These are phyloP conservation scores for Tupaia chinensis DNA, from an alignment of 2,113 vertebrate species.

Conservation along the genomic window DNA sequence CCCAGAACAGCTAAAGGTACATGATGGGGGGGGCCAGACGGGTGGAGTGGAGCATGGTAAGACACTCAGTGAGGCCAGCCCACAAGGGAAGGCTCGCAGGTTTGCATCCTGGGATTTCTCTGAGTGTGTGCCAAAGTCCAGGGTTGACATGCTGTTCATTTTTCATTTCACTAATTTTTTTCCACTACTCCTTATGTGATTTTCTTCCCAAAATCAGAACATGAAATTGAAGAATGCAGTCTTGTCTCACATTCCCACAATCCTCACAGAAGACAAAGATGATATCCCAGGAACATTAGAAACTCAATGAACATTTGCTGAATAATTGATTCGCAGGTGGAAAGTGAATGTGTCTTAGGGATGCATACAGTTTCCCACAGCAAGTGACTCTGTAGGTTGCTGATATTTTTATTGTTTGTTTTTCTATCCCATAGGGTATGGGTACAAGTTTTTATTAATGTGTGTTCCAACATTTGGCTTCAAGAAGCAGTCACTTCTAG, in stretches of 20 bases:
- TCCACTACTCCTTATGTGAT: neutral
- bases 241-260: neutral
- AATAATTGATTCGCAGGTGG: neutral
- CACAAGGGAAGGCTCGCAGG: too few relatives aligned
- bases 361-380: neutral
- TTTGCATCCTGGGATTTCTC: too few relatives aligned
- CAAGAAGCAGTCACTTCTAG: slow-evolving; percentile 45
- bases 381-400: neutral
- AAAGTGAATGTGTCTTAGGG: neutral
- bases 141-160: neutral
- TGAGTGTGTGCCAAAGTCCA: too few relatives aligned
- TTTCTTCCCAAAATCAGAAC: slow-evolving; percentile 5
- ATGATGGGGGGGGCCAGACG: too few relatives aligned
- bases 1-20: neutral
- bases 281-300: neutral
- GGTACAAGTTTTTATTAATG: neutral
- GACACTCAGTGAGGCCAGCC: too few relatives aligned
- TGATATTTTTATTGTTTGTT: neutral
- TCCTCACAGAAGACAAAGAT: neutral
- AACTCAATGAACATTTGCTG: neutral
- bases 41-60: too few relatives aligned
- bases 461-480: slow-evolving; percentile 23
- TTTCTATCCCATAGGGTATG: neutral
- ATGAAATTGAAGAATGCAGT: neutral
- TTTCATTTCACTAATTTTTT: neutral